A percentile compares a stretch with the other conserved stretches of the same genome.
Evolutionary conservation across 2,888 invertebrate genomes (phyloP).

Genomic region (Orthonevra nobilis): DNA sequence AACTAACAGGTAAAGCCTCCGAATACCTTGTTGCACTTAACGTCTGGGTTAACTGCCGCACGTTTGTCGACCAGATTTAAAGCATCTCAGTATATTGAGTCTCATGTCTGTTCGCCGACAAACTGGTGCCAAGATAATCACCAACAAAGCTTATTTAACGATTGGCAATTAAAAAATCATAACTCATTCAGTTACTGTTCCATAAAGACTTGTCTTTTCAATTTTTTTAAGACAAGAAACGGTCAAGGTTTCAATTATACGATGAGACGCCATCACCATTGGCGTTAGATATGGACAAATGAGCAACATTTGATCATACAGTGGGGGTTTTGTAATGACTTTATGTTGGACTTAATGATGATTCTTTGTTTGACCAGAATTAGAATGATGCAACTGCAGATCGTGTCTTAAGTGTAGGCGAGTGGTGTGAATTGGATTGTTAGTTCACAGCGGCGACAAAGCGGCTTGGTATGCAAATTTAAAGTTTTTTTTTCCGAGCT

Average conservation of each 20-base stretch:
- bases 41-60: background rate
- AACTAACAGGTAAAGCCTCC: no score
- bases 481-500: no score
- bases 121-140: slow-evolving; percentile 9
- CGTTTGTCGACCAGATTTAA: background rate
- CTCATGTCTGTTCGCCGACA: background rate
- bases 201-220: slow-evolving; percentile 2
- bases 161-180: slow-evolving; percentile 21
- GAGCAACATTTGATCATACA: no score
- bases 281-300: background rate
- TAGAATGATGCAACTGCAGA: no score
- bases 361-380: no score
- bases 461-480: no score
- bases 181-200: background rate
- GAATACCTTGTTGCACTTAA: no score
- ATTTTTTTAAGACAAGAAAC: background rate
- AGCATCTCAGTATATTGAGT: background rate
- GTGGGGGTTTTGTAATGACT: no score
- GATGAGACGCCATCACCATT: background rate
- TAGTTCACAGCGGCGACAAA: no score
- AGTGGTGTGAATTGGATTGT: no score
- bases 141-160: slow-evolving; percentile 21
- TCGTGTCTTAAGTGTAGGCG: no score
- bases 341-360: no score
- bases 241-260: slow-evolving; percentile 27